Evolutionary conservation across 2,888 invertebrate species (phyloP).

Genomic region (Ophion ellenae): DNA sequence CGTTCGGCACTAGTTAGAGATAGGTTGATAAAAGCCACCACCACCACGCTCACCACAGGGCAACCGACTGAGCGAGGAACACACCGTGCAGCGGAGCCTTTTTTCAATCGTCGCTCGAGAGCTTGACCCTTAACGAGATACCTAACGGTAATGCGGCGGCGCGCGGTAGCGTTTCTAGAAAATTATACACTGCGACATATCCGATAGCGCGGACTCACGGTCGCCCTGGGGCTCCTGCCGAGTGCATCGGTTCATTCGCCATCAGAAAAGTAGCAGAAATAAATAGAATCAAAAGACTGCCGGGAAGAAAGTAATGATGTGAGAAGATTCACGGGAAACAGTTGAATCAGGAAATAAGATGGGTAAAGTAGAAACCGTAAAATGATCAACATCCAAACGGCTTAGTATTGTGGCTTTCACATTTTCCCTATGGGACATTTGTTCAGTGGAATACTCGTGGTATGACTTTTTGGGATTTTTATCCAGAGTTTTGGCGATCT

Average conservation of each 20-base stretch:
- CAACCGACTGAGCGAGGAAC: slow-evolving; percentile 24
- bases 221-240: slow-evolving; percentile 51
- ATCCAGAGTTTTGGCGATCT: neutral
- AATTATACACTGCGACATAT: slow-evolving; percentile 67
- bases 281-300: neutral
- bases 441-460: neutral
- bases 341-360: neutral
- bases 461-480: neutral
- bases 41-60: slow-evolving; percentile 5
- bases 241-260: slow-evolving; percentile 29
- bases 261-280: slow-evolving; percentile 26
- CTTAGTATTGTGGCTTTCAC: neutral
- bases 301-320: neutral
- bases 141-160: slow-evolving; percentile 64
- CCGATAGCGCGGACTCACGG: slow-evolving; percentile 63
- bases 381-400: neutral
- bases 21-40: slow-evolving; percentile 65
- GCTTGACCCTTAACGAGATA: slow-evolving; percentile 68
- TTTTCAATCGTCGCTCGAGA: slow-evolving; percentile 64
- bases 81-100: slow-evolving; percentile 49
- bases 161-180: slow-evolving; percentile 68
- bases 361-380: neutral
- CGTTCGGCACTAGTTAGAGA: slow-evolving; percentile 65
- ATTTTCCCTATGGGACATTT: neutral
- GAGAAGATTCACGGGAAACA: neutral